Conservation (phyloP, 2,797 vertebrate genomes). For the Coregonus suidteri region DNA sequence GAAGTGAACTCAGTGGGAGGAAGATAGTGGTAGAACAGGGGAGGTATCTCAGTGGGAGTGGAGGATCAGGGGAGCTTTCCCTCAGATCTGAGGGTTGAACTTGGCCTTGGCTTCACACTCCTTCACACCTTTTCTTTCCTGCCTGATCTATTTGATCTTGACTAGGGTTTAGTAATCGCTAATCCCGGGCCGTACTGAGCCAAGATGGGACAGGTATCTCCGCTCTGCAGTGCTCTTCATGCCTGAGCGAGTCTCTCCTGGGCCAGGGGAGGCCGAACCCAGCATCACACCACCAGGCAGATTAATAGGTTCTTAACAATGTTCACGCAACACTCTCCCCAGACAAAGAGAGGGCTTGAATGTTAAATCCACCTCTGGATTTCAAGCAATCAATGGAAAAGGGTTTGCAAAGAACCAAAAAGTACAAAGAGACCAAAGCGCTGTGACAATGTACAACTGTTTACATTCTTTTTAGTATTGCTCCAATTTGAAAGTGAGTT, state of each 20-base stretch:
- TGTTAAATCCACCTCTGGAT: conserved; percentile 49
- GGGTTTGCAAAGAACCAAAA: neutral
- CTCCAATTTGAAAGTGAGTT: conserved; percentile 48
- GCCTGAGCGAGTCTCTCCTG: conserved; percentile 1
- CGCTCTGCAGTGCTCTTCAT: conserved; percentile 6
- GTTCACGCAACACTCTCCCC: conserved; percentile 47
- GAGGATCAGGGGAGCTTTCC: neutral
- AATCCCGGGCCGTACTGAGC: conserved; percentile 26
- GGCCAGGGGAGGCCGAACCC: neutral
- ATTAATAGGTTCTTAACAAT: conserved; percentile 44
- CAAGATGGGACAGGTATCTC: neutral
- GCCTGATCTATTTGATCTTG: conserved; percentile 54
- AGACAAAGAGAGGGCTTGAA: conserved; percentile 48
- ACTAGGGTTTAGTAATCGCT: conserved; percentile 39
- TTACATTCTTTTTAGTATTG: conserved; percentile 30
- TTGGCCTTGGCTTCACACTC: neutral
- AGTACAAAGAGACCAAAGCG: conserved; percentile 48
- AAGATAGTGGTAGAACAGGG: no score
- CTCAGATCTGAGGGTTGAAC: conserved; percentile 26
- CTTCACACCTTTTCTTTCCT: conserved; percentile 3
- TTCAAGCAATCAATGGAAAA: conserved; percentile 47
- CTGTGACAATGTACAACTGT: conserved; percentile 47
- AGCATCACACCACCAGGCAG: conserved; percentile 21
- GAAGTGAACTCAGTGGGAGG: neutral
- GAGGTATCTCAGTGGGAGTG: conserved; percentile 8